These are phyloP conservation scores for Congeria kusceri DNA, from an alignment of 2,888 invertebrate genomes.

Conservation along the genomic window DNA sequence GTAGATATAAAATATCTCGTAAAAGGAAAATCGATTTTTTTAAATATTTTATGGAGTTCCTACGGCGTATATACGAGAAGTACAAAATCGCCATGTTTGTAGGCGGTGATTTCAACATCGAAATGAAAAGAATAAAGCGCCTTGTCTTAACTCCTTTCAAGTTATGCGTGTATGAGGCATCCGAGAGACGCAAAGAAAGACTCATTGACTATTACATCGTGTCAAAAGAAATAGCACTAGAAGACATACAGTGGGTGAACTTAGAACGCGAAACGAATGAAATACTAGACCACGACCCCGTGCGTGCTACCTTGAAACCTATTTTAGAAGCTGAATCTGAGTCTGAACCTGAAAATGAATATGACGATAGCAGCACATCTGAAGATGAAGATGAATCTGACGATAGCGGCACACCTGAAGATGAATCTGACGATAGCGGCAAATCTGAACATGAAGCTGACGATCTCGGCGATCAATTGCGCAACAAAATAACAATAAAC, in stretches of 20 bases:
- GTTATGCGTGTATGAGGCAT: conserved; percentile 36
- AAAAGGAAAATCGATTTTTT: conserved; percentile 34
- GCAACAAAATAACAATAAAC: no score
- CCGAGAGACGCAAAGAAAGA: conserved; percentile 33
- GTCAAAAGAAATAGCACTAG: conserved; percentile 33
- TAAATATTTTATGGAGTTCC: conserved; percentile 46
- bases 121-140: conserved; percentile 26
- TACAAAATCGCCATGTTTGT: conserved; percentile 44
- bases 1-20: conserved; percentile 16
- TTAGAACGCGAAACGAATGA: conserved; percentile 34
- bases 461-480: no score
- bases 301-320: conserved; percentile 20
- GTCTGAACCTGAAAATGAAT: no score
- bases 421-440: no score
- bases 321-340: no score
- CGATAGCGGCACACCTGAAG: no score
- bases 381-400: no score
- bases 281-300: conserved; percentile 47
- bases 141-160: conserved; percentile 44
- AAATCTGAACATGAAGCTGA: no score
- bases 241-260: conserved; percentile 31
- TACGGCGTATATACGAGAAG: conserved; percentile 21
- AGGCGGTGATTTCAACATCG: conserved; percentile 53
- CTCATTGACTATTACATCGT: conserved; percentile 50
- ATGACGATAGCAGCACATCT: no score